Evolutionary conservation across 1,140 invertebrate species (phyloP).

Genomic region (Hestina assimilis): DNA sequence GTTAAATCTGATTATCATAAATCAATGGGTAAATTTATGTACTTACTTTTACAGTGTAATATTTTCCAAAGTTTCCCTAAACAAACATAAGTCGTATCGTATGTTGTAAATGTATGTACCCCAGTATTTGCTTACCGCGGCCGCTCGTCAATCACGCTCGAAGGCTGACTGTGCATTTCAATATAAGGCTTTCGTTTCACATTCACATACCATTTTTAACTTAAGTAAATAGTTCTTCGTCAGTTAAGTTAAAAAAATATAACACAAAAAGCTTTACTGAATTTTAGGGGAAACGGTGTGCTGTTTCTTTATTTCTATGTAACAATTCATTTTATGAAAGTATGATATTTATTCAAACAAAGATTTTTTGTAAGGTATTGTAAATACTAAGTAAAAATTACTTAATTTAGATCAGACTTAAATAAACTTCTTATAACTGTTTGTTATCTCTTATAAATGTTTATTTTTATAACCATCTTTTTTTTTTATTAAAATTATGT

Average conservation of each 20-base stretch:
- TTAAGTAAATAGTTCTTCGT: neutral
- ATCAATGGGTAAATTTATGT: too few relatives aligned
- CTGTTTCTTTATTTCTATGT: too few relatives aligned
- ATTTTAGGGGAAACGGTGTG: too few relatives aligned
- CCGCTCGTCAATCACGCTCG: slow-evolving; percentile 67
- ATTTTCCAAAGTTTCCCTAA: neutral
- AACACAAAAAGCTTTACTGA: too few relatives aligned
- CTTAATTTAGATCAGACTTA: too few relatives aligned
- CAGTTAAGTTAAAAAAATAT: neutral
- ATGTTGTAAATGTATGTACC: slow-evolving; percentile 37
- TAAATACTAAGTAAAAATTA: neutral
- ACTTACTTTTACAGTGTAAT: too few relatives aligned
- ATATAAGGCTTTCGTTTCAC: slow-evolving; percentile 42
- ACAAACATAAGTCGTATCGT: slow-evolving; percentile 37
- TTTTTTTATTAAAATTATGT: too few relatives aligned
- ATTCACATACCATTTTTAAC: neutral
- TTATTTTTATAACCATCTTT: too few relatives aligned
- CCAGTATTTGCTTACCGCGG: slow-evolving; percentile 63
- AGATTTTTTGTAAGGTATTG: neutral
- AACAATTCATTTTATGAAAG: neutral
- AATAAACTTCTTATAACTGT: too few relatives aligned
- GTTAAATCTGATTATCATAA: too few relatives aligned
- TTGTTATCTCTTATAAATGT: too few relatives aligned
- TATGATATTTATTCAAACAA: too few relatives aligned
- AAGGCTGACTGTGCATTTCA: slow-evolving; percentile 67